Conservation (phyloP, 2,888 invertebrate genomes). For the Euspilapteryx auroguttella region DNA sequence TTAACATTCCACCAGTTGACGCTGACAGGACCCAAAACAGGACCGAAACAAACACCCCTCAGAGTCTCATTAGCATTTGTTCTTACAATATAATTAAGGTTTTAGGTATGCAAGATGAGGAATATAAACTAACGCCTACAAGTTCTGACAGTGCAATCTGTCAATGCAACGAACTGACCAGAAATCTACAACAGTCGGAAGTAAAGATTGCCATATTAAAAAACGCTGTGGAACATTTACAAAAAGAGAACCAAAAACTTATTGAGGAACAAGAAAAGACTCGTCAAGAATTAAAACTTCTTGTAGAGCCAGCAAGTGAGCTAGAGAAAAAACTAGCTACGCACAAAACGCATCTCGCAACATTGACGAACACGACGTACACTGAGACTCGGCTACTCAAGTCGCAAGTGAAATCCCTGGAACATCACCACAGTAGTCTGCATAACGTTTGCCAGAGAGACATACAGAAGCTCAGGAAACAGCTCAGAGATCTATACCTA, state of each 20-base stretch:
- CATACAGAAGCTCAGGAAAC: slow-evolving; percentile 34
- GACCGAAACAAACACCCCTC: slow-evolving; percentile 18
- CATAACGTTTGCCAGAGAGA: slow-evolving; percentile 43
- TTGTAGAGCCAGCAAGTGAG: slow-evolving; percentile 26
- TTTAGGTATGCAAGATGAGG: too few species aligned
- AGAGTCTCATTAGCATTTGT: slow-evolving; percentile 32
- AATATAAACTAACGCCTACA: too few species aligned
- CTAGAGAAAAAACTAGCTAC: slow-evolving; percentile 37
- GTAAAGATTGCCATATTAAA: slow-evolving; percentile 20
- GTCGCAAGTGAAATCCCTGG: slow-evolving; percentile 35
- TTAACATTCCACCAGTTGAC: too few species aligned
- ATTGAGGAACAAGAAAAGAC: slow-evolving; percentile 25
- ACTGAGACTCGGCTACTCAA: slow-evolving; percentile 42
- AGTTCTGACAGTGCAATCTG: neutral
- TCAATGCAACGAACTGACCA: slow-evolving; percentile 7
- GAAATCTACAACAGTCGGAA: slow-evolving; percentile 10
- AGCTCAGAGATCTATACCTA: slow-evolving; percentile 25
- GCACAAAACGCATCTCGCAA: slow-evolving; percentile 40
- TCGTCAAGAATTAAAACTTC: slow-evolving; percentile 24
- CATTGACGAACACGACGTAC: slow-evolving; percentile 41
- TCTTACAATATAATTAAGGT: slow-evolving; percentile 21
- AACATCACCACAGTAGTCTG: slow-evolving; percentile 36
- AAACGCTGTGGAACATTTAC: slow-evolving; percentile 15
- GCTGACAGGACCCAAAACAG: too few species aligned
- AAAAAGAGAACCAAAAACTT: slow-evolving; percentile 19